Percentiles rank a stretch among this genome's conserved stretches.
Evolutionary conservation across 2,113 vertebrate species (phyloP).

Genomic region (Pardalotus punctatus): DNA sequence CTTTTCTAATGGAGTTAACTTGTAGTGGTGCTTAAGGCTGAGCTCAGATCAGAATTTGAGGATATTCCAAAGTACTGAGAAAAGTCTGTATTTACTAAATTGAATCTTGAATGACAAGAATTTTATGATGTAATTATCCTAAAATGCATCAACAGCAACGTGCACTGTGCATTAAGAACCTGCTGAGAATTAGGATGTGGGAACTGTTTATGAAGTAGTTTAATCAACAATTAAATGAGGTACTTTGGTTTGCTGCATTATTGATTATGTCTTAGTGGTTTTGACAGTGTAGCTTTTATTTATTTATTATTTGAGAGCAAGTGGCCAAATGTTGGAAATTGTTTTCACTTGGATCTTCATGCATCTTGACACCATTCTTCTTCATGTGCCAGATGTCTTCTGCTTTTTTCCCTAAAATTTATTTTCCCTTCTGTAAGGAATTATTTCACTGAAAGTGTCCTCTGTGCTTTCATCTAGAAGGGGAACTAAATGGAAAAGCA

Average conservation of each 20-base stretch:
- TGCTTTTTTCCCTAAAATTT: fast-evolving
- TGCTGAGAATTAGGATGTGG: neutral
- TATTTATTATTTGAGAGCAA: neutral
- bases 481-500: neutral
- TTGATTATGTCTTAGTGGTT: neutral
- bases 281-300: neutral
- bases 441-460: neutral
- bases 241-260: neutral
- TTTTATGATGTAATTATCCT: neutral
- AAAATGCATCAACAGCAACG: neutral
- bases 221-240: neutral
- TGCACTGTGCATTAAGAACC: neutral
- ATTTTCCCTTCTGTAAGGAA: neutral
- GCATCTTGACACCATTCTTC: neutral
- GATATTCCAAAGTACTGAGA: neutral
- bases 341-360: neutral
- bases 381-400: fast-evolving
- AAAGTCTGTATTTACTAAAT: neutral
- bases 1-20: neutral
- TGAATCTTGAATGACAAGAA: neutral
- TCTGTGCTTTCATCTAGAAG: neutral
- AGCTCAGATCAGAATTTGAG: neutral
- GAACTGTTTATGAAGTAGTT: neutral
- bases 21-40: neutral
- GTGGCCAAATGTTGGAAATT: neutral